Base-by-base conservation (phyloP, 2,797 vertebrate species). In the Pelobates cultripes region DNA sequence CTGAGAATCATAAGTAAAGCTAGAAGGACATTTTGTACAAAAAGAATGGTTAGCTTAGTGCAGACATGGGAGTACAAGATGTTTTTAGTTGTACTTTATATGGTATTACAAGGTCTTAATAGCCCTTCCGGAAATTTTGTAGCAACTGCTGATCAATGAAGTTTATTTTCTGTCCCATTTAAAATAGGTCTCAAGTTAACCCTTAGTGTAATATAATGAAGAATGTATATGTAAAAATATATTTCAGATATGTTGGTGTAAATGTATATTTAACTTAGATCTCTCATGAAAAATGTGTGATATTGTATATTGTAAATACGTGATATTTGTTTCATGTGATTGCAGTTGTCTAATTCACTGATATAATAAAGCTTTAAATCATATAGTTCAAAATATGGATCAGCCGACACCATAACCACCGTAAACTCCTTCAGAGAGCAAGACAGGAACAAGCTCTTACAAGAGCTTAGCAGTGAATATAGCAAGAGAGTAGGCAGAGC, bases 121-220 rank as follows among this genome's bases (percentile, higher is more conserved):
- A 91, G 89, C 86, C 88, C 87, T 91, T 88, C 82, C 76, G 85
- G 87, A 89, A 86, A 89, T 83, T 87, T 84, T 81, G 75, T 82
- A 87, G 74, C 89, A 91, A 91, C 89, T 89, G 86, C 87, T 92
- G 92, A 93, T 94, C 93, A 85, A 93, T 93, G 92, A 80, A 89
- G 92, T 91, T 92, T 94, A 91, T 91, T 92, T 93, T 90, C 85
- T 87, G 87, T 87, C 89, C 84, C 64, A 89, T 13, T 88, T 86
- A 90, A 91, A 90, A 2, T 0, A 84, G 71, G 45, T 53, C 85
- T 6, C 10, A 84, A 77, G 72, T 88, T 91, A 92, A 91, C 87
- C 85, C 80, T 72, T 87, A 82, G 84, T 89, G 85, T 78, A 12
- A 45, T 2, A 81, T 81, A 66, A 70, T 79, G 3, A 67, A 74